Evolutionary conservation across 2,888 invertebrate species (phyloP), one percentile per base, ranked within the genome.

Genomic region (Cremastinae sp.): DNA sequence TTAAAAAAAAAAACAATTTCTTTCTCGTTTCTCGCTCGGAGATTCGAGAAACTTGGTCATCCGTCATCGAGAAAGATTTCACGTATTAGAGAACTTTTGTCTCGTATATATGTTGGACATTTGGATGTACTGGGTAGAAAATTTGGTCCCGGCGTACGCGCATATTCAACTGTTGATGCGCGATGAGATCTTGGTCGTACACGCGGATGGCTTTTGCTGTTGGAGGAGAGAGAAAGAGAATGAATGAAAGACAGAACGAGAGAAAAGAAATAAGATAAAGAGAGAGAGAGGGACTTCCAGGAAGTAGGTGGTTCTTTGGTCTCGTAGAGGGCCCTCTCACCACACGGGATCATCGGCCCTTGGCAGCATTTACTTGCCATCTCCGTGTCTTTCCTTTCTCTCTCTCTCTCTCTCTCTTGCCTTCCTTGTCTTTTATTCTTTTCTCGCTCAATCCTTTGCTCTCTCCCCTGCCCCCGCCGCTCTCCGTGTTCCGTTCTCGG

Each of bases 311-410:
- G 68, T 65, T 71, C 83, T 81, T 75, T 81, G 82, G 49, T 75
- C 56, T 53, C 73, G 59, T 56, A 72, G 66, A 70, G 61, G 66
- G 66, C 71, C 75, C 71, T 75, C 75, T 70, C 77, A 76, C 74
- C 80, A 69, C 80, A 69, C 75, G 86, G 78, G 86, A 86, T 86
- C 86, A 84, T 86, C 85, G 86, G 85, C 85, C 86, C 84, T 86
- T 84, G 70, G 70, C 70, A 70, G 61, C 53, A 53, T 41, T 70
- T 61, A 78, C 62, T 54, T 36, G 41, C 62, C 41, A 62, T 51
- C 72, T 70, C 61, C 74, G 56, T 69, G 62, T 38, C 16, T 22
- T 38, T 12, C 54, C 38, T 22, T 38, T 12, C 54, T 38, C 9
- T 12, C 41, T 43, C 49, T 45, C 59, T 66, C 56, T 49, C 38